These are phyloP conservation scores for Venusia cambrica DNA, from an alignment of 2,888 invertebrate genomes.

Conservation along the genomic window DNA sequence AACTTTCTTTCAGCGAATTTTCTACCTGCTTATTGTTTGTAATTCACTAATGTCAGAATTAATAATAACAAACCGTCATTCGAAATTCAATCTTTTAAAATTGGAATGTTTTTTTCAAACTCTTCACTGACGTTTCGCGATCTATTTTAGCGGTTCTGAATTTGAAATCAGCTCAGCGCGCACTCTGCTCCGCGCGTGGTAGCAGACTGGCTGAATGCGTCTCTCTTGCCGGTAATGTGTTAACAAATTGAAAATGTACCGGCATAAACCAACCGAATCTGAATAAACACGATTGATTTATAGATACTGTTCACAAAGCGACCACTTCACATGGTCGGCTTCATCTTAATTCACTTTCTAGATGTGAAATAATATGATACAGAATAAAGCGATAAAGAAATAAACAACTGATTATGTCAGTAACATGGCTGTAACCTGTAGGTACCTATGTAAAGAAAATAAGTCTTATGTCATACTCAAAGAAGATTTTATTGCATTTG, in stretches of 20 bases:
- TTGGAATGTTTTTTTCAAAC: slow-evolving; percentile 26
- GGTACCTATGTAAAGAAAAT: too few relatives aligned
- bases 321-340: slow-evolving; percentile 48
- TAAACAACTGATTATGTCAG: slow-evolving; percentile 41
- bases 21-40: slow-evolving; percentile 24
- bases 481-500: too few relatives aligned
- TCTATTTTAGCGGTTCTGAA: slow-evolving; percentile 35
- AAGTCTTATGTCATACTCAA: too few relatives aligned
- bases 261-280: slow-evolving; percentile 66
- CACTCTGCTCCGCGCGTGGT: slow-evolving; percentile 46
- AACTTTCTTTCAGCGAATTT: slow-evolving; percentile 38
- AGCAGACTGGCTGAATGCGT: slow-evolving; percentile 50
- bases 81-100: too few relatives aligned
- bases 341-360: slow-evolving; percentile 63
- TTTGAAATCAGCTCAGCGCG: slow-evolving; percentile 37
- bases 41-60: slow-evolving; percentile 21
- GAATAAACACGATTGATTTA: slow-evolving; percentile 50
- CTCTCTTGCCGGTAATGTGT: slow-evolving; percentile 37
- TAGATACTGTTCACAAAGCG: slow-evolving; percentile 33
- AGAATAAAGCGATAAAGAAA: slow-evolving; percentile 41
- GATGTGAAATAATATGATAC: slow-evolving; percentile 34
- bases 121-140: slow-evolving; percentile 30
- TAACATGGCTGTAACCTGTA: slow-evolving; percentile 25
- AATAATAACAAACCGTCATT: too few relatives aligned
- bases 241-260: slow-evolving; percentile 56